phyloP scores from a whole-genome alignment of 2,797 vertebrate genomes.

The Heteromormyrus szaboi region DNA sequence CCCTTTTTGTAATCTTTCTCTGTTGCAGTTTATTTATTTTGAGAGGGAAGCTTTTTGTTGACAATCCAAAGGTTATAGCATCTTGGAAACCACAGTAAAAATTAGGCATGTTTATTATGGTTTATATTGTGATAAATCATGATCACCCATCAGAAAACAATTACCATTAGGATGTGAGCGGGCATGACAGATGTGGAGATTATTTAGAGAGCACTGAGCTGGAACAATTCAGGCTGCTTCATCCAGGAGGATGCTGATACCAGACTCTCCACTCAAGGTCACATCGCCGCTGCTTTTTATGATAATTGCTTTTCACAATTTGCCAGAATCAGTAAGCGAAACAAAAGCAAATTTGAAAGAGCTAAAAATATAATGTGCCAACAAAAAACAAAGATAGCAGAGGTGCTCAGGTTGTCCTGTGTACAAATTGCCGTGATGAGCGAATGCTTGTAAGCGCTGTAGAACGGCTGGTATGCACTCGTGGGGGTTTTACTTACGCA shows the following conservation, averaged over 20 bases:
- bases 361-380: conserved; percentile 4
- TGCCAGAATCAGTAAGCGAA: background rate
- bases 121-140: conserved; percentile 43
- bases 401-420: background rate
- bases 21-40: conserved; percentile 29
- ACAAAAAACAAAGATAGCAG: background rate
- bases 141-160: conserved; percentile 39
- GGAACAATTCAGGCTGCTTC: background rate
- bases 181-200: conserved; percentile 34
- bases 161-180: conserved; percentile 38
- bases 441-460: background rate
- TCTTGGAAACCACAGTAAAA: conserved; percentile 22
- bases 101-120: conserved; percentile 30
- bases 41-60: conserved; percentile 27
- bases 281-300: background rate
- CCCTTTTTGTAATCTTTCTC: conserved; percentile 36
- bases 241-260: background rate
- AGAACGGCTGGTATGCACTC: background rate
- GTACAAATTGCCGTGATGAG: background rate
- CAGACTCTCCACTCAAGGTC: background rate
- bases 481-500: background rate
- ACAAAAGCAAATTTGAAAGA: background rate
- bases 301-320: background rate
- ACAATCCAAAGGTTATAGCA: conserved; percentile 32
- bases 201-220: conserved; percentile 14